Percentiles rank a stretch among this genome's conserved stretches.
These are phyloP conservation scores for Achlya flavicornis DNA, from an alignment of 2,888 invertebrate genomes.

Conservation along the genomic window DNA sequence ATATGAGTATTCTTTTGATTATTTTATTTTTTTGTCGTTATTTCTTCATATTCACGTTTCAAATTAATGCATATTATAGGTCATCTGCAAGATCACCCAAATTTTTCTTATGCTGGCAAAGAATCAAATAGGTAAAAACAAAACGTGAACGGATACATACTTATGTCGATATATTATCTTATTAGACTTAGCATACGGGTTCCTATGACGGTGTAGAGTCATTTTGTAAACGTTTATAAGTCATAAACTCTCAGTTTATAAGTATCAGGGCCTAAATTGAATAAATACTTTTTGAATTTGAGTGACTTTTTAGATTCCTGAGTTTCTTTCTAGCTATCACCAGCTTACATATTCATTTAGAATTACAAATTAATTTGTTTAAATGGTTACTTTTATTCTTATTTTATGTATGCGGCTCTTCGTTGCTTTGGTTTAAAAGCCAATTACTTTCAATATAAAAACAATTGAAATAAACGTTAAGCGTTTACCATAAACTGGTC, in stretches of 20 bases:
- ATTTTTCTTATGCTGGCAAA: conserved; percentile 60
- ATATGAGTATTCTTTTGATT: conserved; percentile 20
- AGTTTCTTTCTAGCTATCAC: background rate
- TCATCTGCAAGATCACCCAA: conserved; percentile 49
- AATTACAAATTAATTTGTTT: background rate
- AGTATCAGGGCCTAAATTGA: no score
- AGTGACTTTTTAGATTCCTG: conserved; percentile 5
- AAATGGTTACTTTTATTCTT: background rate
- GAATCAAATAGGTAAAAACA: conserved; percentile 12
- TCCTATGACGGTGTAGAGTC: no score
- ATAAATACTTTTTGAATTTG: no score
- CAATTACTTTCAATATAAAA: conserved; percentile 7
- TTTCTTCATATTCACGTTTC: background rate
- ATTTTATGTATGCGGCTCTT: background rate
- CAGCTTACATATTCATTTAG: background rate
- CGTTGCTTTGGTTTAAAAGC: background rate
- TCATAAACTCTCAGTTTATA: no score
- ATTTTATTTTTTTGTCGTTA: background rate
- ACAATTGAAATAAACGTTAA: conserved; percentile 5
- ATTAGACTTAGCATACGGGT: conserved; percentile 8
- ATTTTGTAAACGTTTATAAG: no score
- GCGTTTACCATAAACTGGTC: background rate
- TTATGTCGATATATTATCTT: no score
- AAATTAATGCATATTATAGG: background rate
- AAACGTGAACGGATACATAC: background rate